Conservation (phyloP, 2,797 vertebrate species). For the Aulostomus chinensis region DNA sequence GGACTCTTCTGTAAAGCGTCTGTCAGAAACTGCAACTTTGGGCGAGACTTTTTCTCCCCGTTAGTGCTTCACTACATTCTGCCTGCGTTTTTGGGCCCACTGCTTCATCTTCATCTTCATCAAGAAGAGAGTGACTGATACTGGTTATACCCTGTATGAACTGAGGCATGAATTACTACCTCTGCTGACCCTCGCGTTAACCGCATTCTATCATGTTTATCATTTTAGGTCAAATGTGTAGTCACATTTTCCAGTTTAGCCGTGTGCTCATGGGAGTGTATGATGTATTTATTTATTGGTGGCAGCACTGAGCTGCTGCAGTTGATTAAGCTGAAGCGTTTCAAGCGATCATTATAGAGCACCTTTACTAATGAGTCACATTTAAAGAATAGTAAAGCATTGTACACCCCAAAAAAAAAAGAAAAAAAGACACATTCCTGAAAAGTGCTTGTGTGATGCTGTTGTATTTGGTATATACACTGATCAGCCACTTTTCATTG, state of each 20-base stretch:
- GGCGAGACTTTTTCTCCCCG: constrained; percentile 18
- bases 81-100: constrained; percentile 17
- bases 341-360: constrained; percentile 54
- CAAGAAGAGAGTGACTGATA: constrained; percentile 45
- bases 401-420: constrained; percentile 35
- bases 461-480: too few species aligned
- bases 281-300: constrained; percentile 83
- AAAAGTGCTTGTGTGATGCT: too few species aligned
- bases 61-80: constrained; percentile 19
- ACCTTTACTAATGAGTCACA: constrained; percentile 41
- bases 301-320: constrained; percentile 48
- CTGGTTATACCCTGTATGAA: constrained; percentile 36
- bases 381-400: too few species aligned
- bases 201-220: constrained; percentile 35
- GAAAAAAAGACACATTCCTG: too few species aligned
- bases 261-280: constrained; percentile 48
- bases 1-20: neutral
- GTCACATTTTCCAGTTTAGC: constrained; percentile 54
- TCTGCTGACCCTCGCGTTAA: constrained; percentile 53
- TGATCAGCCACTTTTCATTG: too few species aligned
- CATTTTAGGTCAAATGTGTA: constrained; percentile 32
- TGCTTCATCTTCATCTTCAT: constrained; percentile 33
- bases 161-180: constrained; percentile 74
- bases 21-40: constrained; percentile 12
- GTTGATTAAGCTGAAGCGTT: constrained; percentile 43